phyloP scores from a whole-genome alignment of 2,888 invertebrate species.

The Antheraea assamensis region DNA sequence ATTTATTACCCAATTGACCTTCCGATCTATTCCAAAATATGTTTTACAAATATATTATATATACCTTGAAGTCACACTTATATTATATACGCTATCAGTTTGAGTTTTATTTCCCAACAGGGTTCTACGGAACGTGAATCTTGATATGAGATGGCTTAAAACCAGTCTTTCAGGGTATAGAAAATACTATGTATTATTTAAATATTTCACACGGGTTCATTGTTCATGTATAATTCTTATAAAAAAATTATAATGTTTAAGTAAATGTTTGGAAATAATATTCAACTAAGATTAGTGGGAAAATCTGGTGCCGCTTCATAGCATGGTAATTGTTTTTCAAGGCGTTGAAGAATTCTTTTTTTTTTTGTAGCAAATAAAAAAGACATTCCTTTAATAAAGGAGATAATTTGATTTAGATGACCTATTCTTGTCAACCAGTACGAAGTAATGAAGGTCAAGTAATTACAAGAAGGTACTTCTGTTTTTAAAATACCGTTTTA shows the following conservation, averaged over 20 bases:
- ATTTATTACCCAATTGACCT: background rate
- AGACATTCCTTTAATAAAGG: background rate
- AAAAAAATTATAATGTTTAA: conserved; percentile 24
- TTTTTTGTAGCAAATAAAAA: background rate
- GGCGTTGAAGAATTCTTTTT: background rate
- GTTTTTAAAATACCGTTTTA: background rate
- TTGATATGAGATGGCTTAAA: background rate
- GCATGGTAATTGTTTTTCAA: background rate
- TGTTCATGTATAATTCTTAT: conserved; percentile 6
- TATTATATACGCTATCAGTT: background rate
- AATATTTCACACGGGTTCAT: conserved; percentile 19
- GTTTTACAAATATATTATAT: background rate
- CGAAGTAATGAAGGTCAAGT: background rate
- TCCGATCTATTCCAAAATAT: background rate
- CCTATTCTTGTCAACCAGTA: background rate
- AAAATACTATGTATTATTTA: background rate
- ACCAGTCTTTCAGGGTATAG: background rate
- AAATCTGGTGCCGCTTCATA: conserved; percentile 9
- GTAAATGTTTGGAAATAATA: conserved; percentile 30
- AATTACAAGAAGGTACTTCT: background rate
- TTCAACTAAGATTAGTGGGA: conserved; percentile 29
- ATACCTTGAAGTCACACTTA: background rate
- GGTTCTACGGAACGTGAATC: background rate
- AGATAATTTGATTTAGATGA: background rate
- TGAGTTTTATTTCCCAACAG: background rate